These are phyloP conservation scores for Brachionus angularis DNA, from an alignment of 1,140 invertebrate genomes.

Conservation along the genomic window DNA sequence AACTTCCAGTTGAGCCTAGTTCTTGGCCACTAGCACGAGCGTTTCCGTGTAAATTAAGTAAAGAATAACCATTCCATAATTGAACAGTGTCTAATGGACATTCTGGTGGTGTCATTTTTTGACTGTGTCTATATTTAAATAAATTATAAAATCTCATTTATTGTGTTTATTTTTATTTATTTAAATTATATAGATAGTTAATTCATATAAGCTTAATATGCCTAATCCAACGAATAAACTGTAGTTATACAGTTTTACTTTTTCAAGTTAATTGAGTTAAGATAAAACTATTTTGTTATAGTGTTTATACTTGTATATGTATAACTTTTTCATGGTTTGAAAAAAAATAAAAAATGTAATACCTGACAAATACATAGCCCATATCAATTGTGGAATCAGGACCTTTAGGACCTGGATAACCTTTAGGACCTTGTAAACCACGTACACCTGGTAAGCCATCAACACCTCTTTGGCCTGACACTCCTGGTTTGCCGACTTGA, in stretches of 20 bases:
- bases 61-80: conserved; percentile 91
- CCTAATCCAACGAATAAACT: conserved; percentile 58
- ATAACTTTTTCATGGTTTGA: too few species aligned
- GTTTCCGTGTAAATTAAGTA: conserved; percentile 61
- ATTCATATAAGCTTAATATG: conserved; percentile 60
- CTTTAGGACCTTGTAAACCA: neutral
- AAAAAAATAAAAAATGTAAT: too few species aligned
- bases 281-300: too few species aligned
- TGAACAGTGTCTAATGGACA: conserved; percentile 78
- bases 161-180: neutral
- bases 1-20: conserved; percentile 50
- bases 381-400: conserved; percentile 34
- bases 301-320: too few species aligned
- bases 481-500: conserved; percentile 46
- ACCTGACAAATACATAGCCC: conserved; percentile 34
- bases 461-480: conserved; percentile 55
- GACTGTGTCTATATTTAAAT: conserved; percentile 75
- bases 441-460: conserved; percentile 3
- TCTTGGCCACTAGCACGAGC: conserved; percentile 43
- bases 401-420: conserved; percentile 24
- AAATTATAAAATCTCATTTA: neutral
- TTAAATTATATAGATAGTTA: conserved; percentile 45
- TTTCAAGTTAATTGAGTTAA: too few species aligned
- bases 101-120: conserved; percentile 72
- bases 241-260: too few species aligned